These are phyloP conservation scores for Ophonus ardosiacus DNA, from an alignment of 2,888 invertebrate species.

Conservation along the genomic window DNA sequence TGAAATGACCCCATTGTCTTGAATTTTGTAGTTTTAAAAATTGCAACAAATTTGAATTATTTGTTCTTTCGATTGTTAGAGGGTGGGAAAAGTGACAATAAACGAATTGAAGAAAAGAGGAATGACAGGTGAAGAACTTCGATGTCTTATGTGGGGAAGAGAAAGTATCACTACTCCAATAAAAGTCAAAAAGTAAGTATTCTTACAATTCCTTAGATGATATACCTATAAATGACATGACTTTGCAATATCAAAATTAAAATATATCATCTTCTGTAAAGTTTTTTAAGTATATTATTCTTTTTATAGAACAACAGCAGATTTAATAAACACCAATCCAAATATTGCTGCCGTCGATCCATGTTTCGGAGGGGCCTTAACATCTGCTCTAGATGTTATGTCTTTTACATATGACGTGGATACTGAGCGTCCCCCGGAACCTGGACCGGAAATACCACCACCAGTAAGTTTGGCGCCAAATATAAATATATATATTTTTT, in stretches of 20 bases:
- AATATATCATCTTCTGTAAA: not conserved
- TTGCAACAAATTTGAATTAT: not conserved
- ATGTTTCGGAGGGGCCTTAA: constrained; percentile 81
- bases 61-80: constrained; percentile 75
- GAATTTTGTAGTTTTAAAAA: too few relatives aligned
- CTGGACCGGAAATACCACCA: constrained; percentile 31
- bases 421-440: not conserved
- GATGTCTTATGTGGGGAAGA: constrained; percentile 93
- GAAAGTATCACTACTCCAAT: constrained; percentile 92
- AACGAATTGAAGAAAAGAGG: constrained; percentile 88
- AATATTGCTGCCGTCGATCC: not conserved
- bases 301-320: constrained; percentile 43
- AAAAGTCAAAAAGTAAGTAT: constrained; percentile 80
- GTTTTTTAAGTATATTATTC: not conserved
- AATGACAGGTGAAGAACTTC: constrained; percentile 91
- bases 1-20: too few relatives aligned
- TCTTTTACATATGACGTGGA: constrained; percentile 87
- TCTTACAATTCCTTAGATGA: too few relatives aligned
- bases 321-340: constrained; percentile 34
- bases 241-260: not conserved
- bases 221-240: not conserved
- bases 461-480: constrained; percentile 3
- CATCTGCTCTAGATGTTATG: constrained; percentile 89
- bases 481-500: not conserved
- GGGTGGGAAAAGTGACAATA: constrained; percentile 92